phyloP scores from a whole-genome alignment of 2,113 vertebrate species.

The Seriola quinqueradiata region DNA sequence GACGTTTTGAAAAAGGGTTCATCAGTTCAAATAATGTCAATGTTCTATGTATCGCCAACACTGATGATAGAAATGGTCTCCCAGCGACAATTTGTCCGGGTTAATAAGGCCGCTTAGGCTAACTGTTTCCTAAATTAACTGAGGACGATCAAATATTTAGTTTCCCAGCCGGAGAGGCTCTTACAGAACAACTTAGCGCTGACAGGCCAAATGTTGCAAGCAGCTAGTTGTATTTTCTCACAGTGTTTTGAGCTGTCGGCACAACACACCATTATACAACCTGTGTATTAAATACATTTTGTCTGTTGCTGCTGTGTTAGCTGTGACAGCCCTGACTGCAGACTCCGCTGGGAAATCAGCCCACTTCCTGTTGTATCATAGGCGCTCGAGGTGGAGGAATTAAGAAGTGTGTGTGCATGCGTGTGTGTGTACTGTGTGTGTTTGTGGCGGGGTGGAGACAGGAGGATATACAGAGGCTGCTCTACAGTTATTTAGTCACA shows the following conservation, averaged over 20 bases:
- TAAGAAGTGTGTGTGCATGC: constrained; percentile 37
- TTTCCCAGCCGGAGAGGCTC: constrained; percentile 28
- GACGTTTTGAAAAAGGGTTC: neutral
- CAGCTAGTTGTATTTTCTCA: constrained; percentile 30
- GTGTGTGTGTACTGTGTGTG: constrained; percentile 13
- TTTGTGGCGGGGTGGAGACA: neutral
- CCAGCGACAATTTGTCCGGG: neutral
- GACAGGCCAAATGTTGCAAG: constrained; percentile 22
- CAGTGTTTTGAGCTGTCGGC: constrained; percentile 48
- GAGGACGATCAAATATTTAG: constrained; percentile 62
- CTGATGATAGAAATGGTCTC: neutral
- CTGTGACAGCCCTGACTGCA: constrained; percentile 66
- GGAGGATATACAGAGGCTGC: constrained; percentile 48
- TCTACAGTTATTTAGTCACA: constrained; percentile 60
- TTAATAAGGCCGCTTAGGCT: constrained; percentile 23
- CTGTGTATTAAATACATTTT: constrained; percentile 58
- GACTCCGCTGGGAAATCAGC: constrained; percentile 77
- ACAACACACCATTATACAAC: constrained; percentile 33
- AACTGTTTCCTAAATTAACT: constrained; percentile 46
- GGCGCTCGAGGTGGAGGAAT: constrained; percentile 62
- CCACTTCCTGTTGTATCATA: constrained; percentile 70
- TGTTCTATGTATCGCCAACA: neutral
- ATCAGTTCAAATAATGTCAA: neutral
- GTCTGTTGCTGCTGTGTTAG: constrained; percentile 59
- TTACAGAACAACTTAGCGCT: constrained; percentile 10